Evolutionary conservation across 2,888 invertebrate species (phyloP), one percentile per base, ranked within the genome.

Genomic region (Platyscelio sp.): DNA sequence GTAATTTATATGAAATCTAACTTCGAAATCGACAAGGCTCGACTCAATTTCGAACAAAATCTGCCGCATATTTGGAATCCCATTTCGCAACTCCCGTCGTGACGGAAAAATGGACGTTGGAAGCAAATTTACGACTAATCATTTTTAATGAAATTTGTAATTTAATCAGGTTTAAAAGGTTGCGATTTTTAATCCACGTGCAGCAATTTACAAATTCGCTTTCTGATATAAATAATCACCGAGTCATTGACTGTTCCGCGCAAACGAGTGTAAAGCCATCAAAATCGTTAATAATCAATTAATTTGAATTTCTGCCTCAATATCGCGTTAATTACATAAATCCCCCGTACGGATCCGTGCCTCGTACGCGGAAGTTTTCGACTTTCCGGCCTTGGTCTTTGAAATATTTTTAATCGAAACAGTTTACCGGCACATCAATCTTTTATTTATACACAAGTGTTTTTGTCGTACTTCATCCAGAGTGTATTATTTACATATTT

Each of bases 401-500:
- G 51, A 33, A 70, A 54, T 54, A 54, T 68, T 78, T 70, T 70
- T 43, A 63, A 78, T 70, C 71, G 63, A 43, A 51, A 71, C 65
- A 38, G 58, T 74, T 80, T 67, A 56, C 24, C 38, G 26, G 7
- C n/a, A 18, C 33, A 33, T 56, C 20, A 29, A 43, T 24, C 65
- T 15, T 65, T 58, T 24, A 40, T 71, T 56, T 61, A 60, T 26
- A 46, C 46, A 11, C 54, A 26, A 20, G 7, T 43, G 54, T 80
- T 72, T 80, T 80, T 74, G 46, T 11, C 56, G 5, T 18, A 5
- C 67, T 60, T 51, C 71, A 49, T 67, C 76, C n/a, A n/a, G 38
- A 24, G 29, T 60, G 20, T 27, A 24, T 26, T 70, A 76, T 76
- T 81, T 70, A 49, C 75, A 74, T 74, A 67, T 68, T 76, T 76